Base-by-base conservation (phyloP, 30 jellyfish, hydroid and myxozoan genomes). In the Rhopilema esculentum region DNA sequence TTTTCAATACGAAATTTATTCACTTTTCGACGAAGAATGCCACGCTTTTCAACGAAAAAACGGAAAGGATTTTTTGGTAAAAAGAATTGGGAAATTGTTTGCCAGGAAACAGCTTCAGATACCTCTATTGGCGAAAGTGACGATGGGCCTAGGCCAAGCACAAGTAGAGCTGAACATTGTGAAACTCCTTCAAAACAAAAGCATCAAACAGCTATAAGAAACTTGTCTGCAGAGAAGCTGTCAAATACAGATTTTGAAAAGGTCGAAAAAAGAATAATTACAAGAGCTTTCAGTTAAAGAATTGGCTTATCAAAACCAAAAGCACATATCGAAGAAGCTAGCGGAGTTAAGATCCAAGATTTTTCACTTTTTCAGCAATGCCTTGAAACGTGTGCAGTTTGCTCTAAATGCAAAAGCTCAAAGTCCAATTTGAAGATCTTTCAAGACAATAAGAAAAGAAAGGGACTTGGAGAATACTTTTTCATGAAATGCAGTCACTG, bases 1-100 rank as follows among this genome's bases (percentile, higher is more conserved):
- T 26, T 67, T 67, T 21, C 17, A 9, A 26, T 67, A 67, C n/a
- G 8, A 18, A 7, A 63, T 63, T 24, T 18, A 67, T 21, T 67
- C 32, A 26, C 20, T 17, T 25, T 75, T 33, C 33, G 40, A 33
- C 30, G n/a, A 0, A 50, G 53, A 75, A 75, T 75, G 86, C 86
- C 86, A 75, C 33, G 86, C 33, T 40, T 75, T 24, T 75, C 86
- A 48, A 75, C 72, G 49, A 75, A 75, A 32, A 33, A 49, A 75
- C 26, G 86, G 49, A 72, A 72, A 32, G 84, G 84, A 26, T 72
- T 26, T 72, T 26, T 23, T 40, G 84, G 84, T 26, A 72, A 51
- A 75, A 48, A 75, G 86, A 48, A 75, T 18, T 75, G 86, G 86
- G 86, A 75, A 75, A 40, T 75, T n/a, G 26, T 17, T 75, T 69